Evolutionary conservation across 2,888 invertebrate genomes (phyloP), one percentile per base, ranked within the genome.

Genomic region (Chorisops tibialis): DNA sequence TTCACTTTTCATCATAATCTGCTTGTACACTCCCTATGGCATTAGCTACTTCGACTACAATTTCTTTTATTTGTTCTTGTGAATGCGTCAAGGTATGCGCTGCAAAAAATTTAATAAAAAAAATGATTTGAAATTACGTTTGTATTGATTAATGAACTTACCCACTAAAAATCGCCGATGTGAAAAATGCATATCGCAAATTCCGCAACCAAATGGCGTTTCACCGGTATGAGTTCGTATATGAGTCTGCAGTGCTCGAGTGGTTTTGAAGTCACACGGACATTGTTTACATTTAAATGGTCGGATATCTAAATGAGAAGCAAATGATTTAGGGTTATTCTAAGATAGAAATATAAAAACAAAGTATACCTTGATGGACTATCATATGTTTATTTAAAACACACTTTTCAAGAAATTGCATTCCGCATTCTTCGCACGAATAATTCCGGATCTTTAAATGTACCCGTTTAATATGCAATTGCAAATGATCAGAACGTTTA

Each of bases 401-500:
- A 16, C 63, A 59, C 6, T 54, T 54, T 50, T 65, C 63, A 16
- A 62, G 47, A 50, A 65, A 65, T 7, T 48, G 49, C 48, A 61
- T 65, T 14, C 19, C 38, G 37, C 65, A 65, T 14, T 41, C 38
- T 2, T 63, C 59, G 37, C 65, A 65, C n/a, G 61, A 21, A 39
- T 65, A 61, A 2, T 61, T 59, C 38, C 63, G 63, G 22, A 52
- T 48, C 35, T 65, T 65, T 5, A 65, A 19, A 49, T 65, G 65
- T 14, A 65, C 65, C 9, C 65, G 61, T 21, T 61, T 61, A 7
- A 65, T 38, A 22, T 65, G 65, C 18, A 63, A 59, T 12, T 49
- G 41, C 19, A 65, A 58, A 52, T 65, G 65, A 37, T 63, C 65
- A 4, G 63, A 61, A 11, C 65, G 47, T 41, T 65, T 65, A 48